These are phyloP conservation scores for Dufourea novaeangliae DNA, from an alignment of 1,140 invertebrate genomes.

Conservation along the genomic window DNA sequence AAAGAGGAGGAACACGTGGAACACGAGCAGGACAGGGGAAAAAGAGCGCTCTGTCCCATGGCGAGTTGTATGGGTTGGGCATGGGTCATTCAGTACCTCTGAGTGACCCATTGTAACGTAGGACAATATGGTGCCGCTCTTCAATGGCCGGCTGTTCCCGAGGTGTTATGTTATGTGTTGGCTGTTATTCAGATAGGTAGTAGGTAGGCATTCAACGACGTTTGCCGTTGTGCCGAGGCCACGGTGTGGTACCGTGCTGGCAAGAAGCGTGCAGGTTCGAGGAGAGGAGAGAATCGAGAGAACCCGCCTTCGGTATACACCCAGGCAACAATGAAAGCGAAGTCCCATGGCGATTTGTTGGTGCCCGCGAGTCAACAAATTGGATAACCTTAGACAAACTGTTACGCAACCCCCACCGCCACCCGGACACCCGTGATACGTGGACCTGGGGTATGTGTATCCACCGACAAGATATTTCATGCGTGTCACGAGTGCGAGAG, in stretches of 20 bases:
- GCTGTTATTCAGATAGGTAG: constrained; percentile 74
- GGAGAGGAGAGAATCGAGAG: constrained; percentile 45
- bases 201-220: constrained; percentile 66
- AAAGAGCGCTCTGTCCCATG: constrained; percentile 64
- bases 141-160: constrained; percentile 70
- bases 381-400: constrained; percentile 53
- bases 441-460: background rate
- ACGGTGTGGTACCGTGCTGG: constrained; percentile 21
- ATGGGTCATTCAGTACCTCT: constrained; percentile 70
- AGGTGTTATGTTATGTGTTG: constrained; percentile 76
- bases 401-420: constrained; percentile 23
- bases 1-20: constrained; percentile 47
- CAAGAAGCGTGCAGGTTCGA: constrained; percentile 53
- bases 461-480: constrained; percentile 46
- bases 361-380: constrained; percentile 58
- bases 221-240: constrained; percentile 50
- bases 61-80: constrained; percentile 64
- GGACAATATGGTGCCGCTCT: constrained; percentile 72
- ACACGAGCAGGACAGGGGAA: constrained; percentile 54
- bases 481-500: constrained; percentile 36
- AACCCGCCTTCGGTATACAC: constrained; percentile 4
- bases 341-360: constrained; percentile 42
- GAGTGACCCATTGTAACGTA: constrained; percentile 74
- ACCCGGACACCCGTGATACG: background rate
- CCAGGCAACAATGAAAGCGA: constrained; percentile 21